Percentiles rank a stretch among this genome's conserved stretches.
Conservation (phyloP, 2,113 vertebrate species). For the Petroica traversi region DNA sequence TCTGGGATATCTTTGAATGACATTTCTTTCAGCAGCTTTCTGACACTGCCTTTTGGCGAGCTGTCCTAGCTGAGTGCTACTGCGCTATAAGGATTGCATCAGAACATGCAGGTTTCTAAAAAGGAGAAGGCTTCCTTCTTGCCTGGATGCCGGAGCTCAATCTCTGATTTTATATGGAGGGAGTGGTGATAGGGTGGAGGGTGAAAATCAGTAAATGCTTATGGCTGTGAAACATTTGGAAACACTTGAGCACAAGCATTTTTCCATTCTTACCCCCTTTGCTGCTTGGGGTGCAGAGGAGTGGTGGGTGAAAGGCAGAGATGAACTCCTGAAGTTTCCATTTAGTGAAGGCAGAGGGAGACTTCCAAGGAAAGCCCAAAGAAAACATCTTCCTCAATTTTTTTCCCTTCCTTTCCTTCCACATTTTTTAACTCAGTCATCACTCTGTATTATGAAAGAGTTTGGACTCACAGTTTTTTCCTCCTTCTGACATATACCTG, state of each 20-base stretch:
- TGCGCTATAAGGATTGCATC: background rate
- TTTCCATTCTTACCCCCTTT: background rate
- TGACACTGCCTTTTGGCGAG: conserved; percentile 45
- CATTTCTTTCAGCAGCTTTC: conserved; percentile 52
- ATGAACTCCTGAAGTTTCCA: conserved; percentile 4
- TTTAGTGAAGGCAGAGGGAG: conserved; percentile 2
- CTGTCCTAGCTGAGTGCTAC: conserved; percentile 6
- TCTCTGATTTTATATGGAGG: conserved; percentile 15
- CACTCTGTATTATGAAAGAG: background rate
- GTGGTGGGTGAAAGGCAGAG: conserved; percentile 4
- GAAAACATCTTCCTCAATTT: background rate
- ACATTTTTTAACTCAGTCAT: background rate
- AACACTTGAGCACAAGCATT: conserved; percentile 39
- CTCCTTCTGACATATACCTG: background rate
- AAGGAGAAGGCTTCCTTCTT: background rate
- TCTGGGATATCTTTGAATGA: conserved; percentile 37
- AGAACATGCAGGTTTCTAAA: background rate
- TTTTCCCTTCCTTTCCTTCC: background rate
- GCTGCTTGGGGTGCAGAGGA: background rate
- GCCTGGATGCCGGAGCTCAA: background rate
- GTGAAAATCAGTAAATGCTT: conserved; percentile 21
- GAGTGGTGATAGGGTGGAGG: conserved; percentile 39
- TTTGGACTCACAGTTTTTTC: background rate
- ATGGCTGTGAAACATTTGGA: conserved; percentile 59
- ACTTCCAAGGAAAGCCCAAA: conserved; percentile 14